Base-by-base conservation (phyloP, 2,113 vertebrate genomes). In the Xyrauchen texanus region DNA sequence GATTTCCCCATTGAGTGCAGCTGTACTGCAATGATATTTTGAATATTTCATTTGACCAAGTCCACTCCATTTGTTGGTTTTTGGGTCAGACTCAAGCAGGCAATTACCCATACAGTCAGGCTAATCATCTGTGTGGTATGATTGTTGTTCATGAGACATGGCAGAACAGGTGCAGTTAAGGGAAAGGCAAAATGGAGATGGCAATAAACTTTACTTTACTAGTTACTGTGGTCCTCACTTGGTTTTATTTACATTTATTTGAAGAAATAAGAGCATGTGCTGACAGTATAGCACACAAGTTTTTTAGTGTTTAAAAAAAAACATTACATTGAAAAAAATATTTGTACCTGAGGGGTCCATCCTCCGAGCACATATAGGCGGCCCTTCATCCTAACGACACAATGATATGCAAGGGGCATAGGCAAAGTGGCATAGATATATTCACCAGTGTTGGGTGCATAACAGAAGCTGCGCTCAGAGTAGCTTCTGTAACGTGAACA, bases 41-140 rank as follows among this genome's bases (percentile, higher is more conserved):
- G 97, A 96, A 86, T 93, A 96, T 82, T 92, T 95, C 98, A 99
- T 99, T 2, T 95, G 94, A 0, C 92, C 70, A 0, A 93, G 83
- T 83, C 95, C 95, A 4, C 64, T 90, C 98, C 98, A 99, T 79
- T 92, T 95, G 85, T 98, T 96, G 88, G 85, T 92, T 79, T 91
- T 85, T 0, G 97, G 96, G 85, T 99, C 91, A 34, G 97, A 99
- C 77, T 91, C 92, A 87, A 97, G 90, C n/a, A 90, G 91, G 80
- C 93, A 93, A 92, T 96, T 97, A 89, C 95, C 98, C 86, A 99
- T 93, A 87, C 95, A 93, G 87, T 99, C 96, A 0, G 95, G 97
- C 87, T 99, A 97, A 85, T 99, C 98, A 77, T 99, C 95, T 77
- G 93, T 93, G 77, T 93, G 91, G 90, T 95, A 95, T 86, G 92